Base-by-base conservation (phyloP, 2,797 vertebrate species). In the Phyllotis vaccarum region DNA sequence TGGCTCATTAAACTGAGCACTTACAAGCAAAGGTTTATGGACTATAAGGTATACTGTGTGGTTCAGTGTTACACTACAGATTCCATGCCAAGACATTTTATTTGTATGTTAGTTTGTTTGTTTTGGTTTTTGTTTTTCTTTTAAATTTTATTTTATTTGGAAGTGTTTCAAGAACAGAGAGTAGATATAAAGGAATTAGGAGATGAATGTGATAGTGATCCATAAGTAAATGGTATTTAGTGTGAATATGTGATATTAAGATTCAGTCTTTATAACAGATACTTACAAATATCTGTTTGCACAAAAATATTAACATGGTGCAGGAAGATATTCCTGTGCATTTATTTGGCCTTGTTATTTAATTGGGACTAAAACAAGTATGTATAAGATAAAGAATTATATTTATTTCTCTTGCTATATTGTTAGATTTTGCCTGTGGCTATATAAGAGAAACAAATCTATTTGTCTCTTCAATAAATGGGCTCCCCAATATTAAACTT, bases 391-490 rank as follows among this genome's bases (percentile, higher is more conserved):
- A 74, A 72, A 79, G 40, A 81, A 86, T 93, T 90, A 78, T 94
- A 78, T 43, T 24, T 70, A 56, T 86, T 76, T 34, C 12, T 14
- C 0, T 76, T 94, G 80, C 72, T 54, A 87, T 66, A 37, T 24
- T 54, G 43, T 56, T 81, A 68, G 85, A 68, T 43, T 93, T 94
- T 37, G 58, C 70, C 83, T 88, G 49, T 0, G 60, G 70, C 27
- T 76, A 37, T 85, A 62, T 34, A 29, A 62, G 13, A 54, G 80
- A 29, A 93, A 72, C 24, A 94, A 72, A 94, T 62, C 21, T 66
- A 79, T 66, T 94, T 66, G 49, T 94, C 90, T 96, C 24, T 52
- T n/a, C 75, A 43, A 85, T 82, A 75, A 95, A 82, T 40, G 34
- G 85, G 34, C 76, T 87, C 37, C 94, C 1, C 6, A 52, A 12